A percentile compares a stretch with the other conserved stretches of the same genome.
Evolutionary conservation across 1,140 invertebrate genomes (phyloP).

Genomic region (Megalonaias nervosa): DNA sequence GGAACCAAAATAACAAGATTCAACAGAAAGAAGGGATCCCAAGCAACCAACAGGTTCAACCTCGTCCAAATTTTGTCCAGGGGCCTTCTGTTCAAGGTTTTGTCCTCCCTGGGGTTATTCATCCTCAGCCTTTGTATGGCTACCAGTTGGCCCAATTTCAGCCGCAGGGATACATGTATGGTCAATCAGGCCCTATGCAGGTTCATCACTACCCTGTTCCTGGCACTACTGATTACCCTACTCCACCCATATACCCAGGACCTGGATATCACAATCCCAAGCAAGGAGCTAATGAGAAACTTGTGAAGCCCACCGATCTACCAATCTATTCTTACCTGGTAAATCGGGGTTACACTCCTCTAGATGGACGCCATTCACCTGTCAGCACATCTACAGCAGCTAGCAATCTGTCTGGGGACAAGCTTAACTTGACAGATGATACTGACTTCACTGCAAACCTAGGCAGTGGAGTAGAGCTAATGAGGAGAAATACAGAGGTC

Average conservation of each 20-base stretch:
- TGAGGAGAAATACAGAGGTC: constrained; percentile 17
- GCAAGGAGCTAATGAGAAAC: neutral
- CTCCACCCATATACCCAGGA: neutral
- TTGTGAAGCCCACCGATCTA: neutral
- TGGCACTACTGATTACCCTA: neutral
- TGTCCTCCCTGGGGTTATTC: constrained; percentile 17
- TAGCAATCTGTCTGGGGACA: constrained; percentile 34
- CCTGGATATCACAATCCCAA: constrained; percentile 1
- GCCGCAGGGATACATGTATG: neutral
- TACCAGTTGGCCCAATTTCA: constrained; percentile 3
- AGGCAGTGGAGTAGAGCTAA: constrained; percentile 32
- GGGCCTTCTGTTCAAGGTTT: constrained; percentile 8
- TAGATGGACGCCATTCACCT: constrained; percentile 33
- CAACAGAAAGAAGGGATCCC: neutral
- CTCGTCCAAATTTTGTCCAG: constrained; percentile 13
- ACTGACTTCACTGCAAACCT: constrained; percentile 30
- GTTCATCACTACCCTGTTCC: neutral
- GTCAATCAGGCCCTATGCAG: neutral
- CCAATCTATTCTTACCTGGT: constrained; percentile 36
- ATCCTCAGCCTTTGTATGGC: constrained; percentile 23
- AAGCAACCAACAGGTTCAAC: constrained; percentile 1
- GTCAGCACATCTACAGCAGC: constrained; percentile 31
- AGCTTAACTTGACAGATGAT: constrained; percentile 21
- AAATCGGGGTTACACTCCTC: constrained; percentile 30
- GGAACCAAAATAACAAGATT: neutral